Conservation (phyloP, 53 echinoderm and acorn worm species). For the Holothuria leucospilota region DNA sequence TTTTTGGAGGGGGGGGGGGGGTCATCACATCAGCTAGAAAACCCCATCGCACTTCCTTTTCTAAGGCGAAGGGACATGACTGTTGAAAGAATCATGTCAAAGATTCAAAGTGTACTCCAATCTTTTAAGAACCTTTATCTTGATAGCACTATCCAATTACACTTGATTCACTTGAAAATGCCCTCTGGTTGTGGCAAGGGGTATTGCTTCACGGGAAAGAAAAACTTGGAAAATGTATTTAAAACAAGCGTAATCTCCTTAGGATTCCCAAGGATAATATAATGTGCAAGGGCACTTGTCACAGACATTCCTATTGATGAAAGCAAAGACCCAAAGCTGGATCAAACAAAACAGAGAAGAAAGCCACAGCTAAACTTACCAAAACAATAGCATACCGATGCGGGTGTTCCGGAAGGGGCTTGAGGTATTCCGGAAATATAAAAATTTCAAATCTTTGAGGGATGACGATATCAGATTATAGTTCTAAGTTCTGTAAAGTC, state of each 20-base stretch:
- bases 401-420: constrained; percentile 18
- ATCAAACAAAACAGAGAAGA: constrained; percentile 46
- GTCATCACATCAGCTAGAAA: constrained; percentile 20
- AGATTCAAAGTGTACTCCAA: constrained; percentile 21
- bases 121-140: constrained; percentile 42
- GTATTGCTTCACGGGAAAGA: neutral
- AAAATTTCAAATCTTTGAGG: constrained; percentile 22
- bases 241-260: neutral
- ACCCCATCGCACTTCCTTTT: constrained; percentile 20
- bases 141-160: constrained; percentile 17
- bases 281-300: constrained; percentile 63
- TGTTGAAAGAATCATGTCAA: neutral
- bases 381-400: constrained; percentile 44
- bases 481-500: neutral
- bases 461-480: too few relatives aligned
- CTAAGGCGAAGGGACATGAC: constrained; percentile 15
- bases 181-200: constrained; percentile 33
- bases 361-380: constrained; percentile 35
- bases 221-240: neutral
- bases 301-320: constrained; percentile 63
- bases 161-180: constrained; percentile 41
- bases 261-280: constrained; percentile 20
- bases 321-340: constrained; percentile 11
- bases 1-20: too few relatives aligned
- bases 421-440: constrained; percentile 53